Evolutionary conservation across 2,797 vertebrate genomes (phyloP).

Genomic region (Pygocentrus nattereri): DNA sequence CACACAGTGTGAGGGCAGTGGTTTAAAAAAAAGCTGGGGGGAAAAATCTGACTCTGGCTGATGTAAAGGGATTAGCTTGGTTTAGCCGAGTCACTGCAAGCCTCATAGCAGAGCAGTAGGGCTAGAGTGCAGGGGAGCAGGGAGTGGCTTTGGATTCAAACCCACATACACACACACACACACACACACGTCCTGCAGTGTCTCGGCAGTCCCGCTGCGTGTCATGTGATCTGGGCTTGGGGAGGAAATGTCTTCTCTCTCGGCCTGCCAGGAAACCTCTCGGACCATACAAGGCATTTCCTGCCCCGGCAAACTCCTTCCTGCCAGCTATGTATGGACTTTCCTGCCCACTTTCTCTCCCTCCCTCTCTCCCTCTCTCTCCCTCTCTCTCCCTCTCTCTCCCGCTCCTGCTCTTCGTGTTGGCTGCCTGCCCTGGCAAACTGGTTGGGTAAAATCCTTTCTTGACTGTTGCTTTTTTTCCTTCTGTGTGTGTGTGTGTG

Average conservation of each 20-base stretch:
- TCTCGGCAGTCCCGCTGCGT: conserved; percentile 72
- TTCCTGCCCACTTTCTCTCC: conserved; percentile 77
- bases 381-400: conserved; percentile 50
- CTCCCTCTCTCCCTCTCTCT: conserved; percentile 47
- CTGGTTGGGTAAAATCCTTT: conserved; percentile 61
- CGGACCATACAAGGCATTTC: conserved; percentile 83
- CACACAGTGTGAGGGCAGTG: too few relatives aligned
- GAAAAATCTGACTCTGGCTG: conserved; percentile 46
- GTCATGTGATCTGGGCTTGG: conserved; percentile 80
- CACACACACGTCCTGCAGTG: conserved; percentile 73
- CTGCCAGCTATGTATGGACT: conserved; percentile 89
- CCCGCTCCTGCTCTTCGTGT: conserved; percentile 59
- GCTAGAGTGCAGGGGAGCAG: conserved; percentile 51
- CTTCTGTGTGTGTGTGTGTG: conserved; percentile 25
- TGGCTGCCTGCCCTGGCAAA: conserved; percentile 77
- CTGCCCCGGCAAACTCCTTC: conserved; percentile 85
- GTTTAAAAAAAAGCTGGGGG: neutral
- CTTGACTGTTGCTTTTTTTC: conserved; percentile 47
- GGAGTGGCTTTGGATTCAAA: conserved; percentile 56
- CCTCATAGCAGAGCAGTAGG: conserved; percentile 43
- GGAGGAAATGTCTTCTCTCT: conserved; percentile 84
- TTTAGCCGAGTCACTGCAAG: conserved; percentile 45
- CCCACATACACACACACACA: conserved; percentile 50
- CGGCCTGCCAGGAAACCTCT: conserved; percentile 81
- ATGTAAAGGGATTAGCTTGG: conserved; percentile 45